These are phyloP conservation scores for Cheilosia vulpina DNA, from an alignment of 2,888 invertebrate genomes.

Conservation along the genomic window DNA sequence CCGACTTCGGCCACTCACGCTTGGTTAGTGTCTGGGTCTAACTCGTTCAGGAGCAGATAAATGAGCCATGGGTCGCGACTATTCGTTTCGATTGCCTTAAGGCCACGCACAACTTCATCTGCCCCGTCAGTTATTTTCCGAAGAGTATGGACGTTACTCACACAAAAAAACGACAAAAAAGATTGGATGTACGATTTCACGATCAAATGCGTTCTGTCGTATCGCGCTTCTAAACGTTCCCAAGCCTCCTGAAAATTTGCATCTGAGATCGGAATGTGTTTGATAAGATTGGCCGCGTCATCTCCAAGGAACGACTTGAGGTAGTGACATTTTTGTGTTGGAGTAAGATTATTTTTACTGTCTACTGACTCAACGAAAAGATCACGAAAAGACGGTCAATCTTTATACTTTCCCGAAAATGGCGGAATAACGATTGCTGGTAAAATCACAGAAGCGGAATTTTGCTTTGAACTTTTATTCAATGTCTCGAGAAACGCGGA, in stretches of 20 bases:
- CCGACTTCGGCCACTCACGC: too few relatives aligned
- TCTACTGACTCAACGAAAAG: background rate
- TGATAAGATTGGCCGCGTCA: background rate
- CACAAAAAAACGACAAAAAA: background rate
- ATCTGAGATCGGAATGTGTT: too few relatives aligned
- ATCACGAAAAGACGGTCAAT: conserved; percentile 5
- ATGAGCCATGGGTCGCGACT: conserved; percentile 22
- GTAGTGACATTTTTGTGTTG: background rate
- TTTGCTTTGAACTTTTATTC: background rate
- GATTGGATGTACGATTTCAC: conserved; percentile 13
- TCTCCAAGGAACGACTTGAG: background rate
- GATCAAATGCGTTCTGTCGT: conserved; percentile 12
- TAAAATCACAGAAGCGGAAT: background rate
- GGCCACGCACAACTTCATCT: conserved; percentile 10
- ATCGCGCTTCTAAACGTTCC: conserved; percentile 1
- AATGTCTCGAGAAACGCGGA: background rate
- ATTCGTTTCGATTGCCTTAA: background rate
- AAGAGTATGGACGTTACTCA: background rate
- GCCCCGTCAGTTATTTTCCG: conserved; percentile 16
- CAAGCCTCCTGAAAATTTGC: conserved; percentile 5
- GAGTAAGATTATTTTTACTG: background rate
- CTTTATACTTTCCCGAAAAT: conserved; percentile 6
- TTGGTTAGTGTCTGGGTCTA: conserved; percentile 8
- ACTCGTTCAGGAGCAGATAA: background rate
- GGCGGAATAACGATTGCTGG: background rate